A percentile compares a stretch with the other conserved stretches of the same genome.
These are phyloP conservation scores for Porites evermanni DNA, from an alignment of 92 coral and sea anemone genomes.

Conservation along the genomic window DNA sequence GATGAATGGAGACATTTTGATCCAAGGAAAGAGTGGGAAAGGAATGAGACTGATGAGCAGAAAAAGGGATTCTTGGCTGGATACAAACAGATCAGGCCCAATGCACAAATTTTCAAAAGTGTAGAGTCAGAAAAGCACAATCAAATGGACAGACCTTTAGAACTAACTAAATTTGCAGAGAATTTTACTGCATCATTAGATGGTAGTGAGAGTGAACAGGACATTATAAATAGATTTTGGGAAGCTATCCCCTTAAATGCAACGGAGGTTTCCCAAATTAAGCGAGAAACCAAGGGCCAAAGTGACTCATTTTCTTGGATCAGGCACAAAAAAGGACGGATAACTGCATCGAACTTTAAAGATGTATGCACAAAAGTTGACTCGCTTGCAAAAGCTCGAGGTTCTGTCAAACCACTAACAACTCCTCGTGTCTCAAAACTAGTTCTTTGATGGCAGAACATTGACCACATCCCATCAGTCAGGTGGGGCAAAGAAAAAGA, in stretches of 20 bases:
- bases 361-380: constrained; percentile 48
- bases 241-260: neutral
- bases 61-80: constrained; percentile 23
- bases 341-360: constrained; percentile 32
- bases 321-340: constrained; percentile 45
- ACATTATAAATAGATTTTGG: constrained; percentile 6
- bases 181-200: neutral
- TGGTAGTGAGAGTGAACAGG: constrained; percentile 1
- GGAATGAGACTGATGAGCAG: constrained; percentile 8
- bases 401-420: constrained; percentile 47
- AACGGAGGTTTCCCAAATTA: neutral
- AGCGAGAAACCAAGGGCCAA: constrained; percentile 19
- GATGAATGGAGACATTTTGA: constrained; percentile 32
- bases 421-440: constrained; percentile 42
- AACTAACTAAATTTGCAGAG: constrained; percentile 22
- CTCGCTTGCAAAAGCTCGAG: constrained; percentile 26
- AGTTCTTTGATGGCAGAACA: constrained; percentile 11
- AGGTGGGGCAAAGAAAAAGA: constrained; percentile 56
- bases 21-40: constrained; percentile 42
- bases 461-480: constrained; percentile 54
- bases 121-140: constrained; percentile 18
- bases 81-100: constrained; percentile 12
- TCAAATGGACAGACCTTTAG: constrained; percentile 12
- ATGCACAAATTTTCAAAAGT: constrained; percentile 47
- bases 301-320: constrained; percentile 13